Evolutionary conservation across 2,888 invertebrate species (phyloP), one percentile per base, ranked within the genome.

Genomic region (Drosophila limbata): DNA sequence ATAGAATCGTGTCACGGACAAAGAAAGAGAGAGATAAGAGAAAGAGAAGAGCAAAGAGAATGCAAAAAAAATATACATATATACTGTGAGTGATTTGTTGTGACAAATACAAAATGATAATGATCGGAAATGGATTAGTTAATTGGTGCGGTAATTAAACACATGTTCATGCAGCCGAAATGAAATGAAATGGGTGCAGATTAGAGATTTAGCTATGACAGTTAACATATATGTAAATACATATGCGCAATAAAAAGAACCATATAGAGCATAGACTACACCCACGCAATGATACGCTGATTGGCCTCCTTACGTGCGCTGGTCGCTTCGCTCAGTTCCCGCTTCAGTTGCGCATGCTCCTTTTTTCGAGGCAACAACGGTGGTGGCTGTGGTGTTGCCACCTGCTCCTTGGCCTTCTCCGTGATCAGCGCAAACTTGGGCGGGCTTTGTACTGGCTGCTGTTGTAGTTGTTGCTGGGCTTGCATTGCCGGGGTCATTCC

Each of bases 221-320:
- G 56, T 69, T 40, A 25, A 28, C 48, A 21, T 48, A 59, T 39
- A 60, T 21, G 40, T 42, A 55, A 25, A 21, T n/a, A 59, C 28
- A 25, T 48, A 42, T 17, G 11, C 4, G 37, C 11, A 45, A 33
- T 42, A 35, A 25, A 57, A 64, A 69, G 40, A 76, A 63, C 62
- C 69, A 75, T 73, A 73, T 71, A 84, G 82, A 82, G 77, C 77
- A 81, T 81, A 82, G 84, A 88, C 91, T 91, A 92, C 90, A 92
- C 92, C 92, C 92, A 93, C 93, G 92, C 92, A 85, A 92, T 92
- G 81, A 92, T 92, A 88, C 92, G 91, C 82, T 91, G 91, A 83
- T 92, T 92, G 57, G 92, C 92, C 79, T 92, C 90, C 81, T 92
- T 92, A 79, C 91, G 91, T 73, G 91, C 91, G 62, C 91, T 91